These are phyloP conservation scores for Acheta domesticus DNA, from an alignment of 2,888 invertebrate species.

Conservation along the genomic window DNA sequence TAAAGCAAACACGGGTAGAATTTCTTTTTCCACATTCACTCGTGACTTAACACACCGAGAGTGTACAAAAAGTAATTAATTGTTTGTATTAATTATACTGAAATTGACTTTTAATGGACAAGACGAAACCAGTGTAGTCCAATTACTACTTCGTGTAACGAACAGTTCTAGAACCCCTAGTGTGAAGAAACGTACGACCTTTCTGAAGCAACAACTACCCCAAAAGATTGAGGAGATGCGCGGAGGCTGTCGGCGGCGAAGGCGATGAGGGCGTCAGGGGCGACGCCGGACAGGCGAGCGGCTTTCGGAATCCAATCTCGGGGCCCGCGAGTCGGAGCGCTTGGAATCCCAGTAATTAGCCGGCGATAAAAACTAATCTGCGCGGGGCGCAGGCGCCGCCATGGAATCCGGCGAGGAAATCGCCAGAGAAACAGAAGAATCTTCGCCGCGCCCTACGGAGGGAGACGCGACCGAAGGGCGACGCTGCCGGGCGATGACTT, in stretches of 20 bases:
- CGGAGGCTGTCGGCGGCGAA: background rate
- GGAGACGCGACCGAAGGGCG: background rate
- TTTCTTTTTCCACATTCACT: too few relatives aligned
- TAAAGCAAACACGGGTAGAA: too few relatives aligned
- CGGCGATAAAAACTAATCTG: conserved; percentile 2
- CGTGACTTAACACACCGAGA: too few relatives aligned
- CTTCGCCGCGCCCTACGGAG: background rate
- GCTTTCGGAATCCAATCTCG: conserved; percentile 9
- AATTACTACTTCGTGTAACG: too few relatives aligned
- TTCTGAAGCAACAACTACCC: too few relatives aligned
- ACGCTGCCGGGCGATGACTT: background rate
- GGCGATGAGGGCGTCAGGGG: background rate
- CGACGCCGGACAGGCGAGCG: background rate
- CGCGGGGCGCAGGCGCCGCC: background rate
- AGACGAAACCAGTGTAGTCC: too few relatives aligned
- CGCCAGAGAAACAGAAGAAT: background rate
- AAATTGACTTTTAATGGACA: too few relatives aligned
- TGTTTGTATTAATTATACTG: too few relatives aligned
- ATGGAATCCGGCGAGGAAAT: background rate
- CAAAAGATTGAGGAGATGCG: too few relatives aligned
- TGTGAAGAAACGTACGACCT: too few relatives aligned
- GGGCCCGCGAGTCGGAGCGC: background rate
- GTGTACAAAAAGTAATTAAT: too few relatives aligned
- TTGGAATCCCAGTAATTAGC: background rate
- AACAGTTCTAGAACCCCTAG: too few relatives aligned